Evolutionary conservation across 2,113 vertebrate genomes (phyloP).

Genomic region (Cepphus grylle): DNA sequence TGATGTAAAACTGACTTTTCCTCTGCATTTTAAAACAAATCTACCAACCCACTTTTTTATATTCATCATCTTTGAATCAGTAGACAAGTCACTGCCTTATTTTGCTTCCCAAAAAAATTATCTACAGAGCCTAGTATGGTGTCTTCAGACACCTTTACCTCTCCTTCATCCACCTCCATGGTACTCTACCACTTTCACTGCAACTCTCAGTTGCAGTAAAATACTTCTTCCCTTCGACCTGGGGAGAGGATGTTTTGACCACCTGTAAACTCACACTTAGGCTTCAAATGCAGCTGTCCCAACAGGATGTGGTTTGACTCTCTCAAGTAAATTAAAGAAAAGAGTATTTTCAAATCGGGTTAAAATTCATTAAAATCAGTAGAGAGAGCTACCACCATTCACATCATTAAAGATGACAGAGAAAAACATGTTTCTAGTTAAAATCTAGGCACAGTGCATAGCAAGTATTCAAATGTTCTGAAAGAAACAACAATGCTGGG

Average conservation of each 20-base stretch:
- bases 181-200: neutral
- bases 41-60: neutral
- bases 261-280: neutral
- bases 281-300: neutral
- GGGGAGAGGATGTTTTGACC: neutral
- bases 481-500: neutral
- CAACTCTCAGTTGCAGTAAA: neutral
- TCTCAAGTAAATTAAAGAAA: neutral
- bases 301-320: neutral
- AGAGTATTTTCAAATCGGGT: neutral
- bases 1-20: neutral
- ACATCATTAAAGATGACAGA: neutral
- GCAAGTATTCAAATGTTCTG: neutral
- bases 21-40: slow-evolving; percentile 26
- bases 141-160: neutral
- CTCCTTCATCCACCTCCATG: neutral
- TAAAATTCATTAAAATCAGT: neutral
- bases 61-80: neutral
- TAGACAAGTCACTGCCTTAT: neutral
- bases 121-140: neutral
- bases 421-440: neutral
- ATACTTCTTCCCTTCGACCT: neutral
- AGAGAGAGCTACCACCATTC: neutral
- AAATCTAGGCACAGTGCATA: neutral
- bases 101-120: neutral